Evolutionary conservation across 2,797 vertebrate species (phyloP), one percentile per base, ranked within the genome.

Genomic region (Sparus aurata): DNA sequence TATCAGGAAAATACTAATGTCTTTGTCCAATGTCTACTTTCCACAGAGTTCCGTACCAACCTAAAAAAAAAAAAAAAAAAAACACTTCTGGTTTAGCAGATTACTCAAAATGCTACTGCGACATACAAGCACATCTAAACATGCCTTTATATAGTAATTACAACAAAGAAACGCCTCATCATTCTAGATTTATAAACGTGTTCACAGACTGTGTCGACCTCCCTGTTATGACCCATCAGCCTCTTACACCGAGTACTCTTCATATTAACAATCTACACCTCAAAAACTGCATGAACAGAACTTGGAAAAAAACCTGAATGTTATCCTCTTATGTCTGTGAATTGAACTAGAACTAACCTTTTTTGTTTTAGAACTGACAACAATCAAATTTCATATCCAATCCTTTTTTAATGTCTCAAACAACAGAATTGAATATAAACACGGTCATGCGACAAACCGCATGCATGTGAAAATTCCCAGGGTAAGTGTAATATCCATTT

Each of bases 381-480:
- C 12, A 0, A 18, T 68, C 38, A 68, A 58, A 50, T 38, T 16
- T 41, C 8, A 46, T 12, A 17, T 25, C 3, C 7, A 57, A 30
- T 45, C 12, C 1, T 30, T 25, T 60, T 58, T 52, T 22, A 0
- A 25, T 18, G 1, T 69, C 43, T 61, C 1, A 68, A 25, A 6
- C 46, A 9, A 63, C 0, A 58, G n/a, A 46, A 11, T 27, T 16
- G 20, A 25, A 41, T 12, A 45, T 67, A 23, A 73, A 75, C 62
- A 60, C 52, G 4, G 8, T 50, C 75, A 89, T 79, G 54, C 85
- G 76, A 61, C 43, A 82, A 79, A 72, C 34, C 34, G 77, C 74
- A 75, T 85, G 76, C 75, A 78, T 18, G 16, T 18, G 49, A 65
- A 53, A 4, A 25, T 8, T 1, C 18, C 8, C 9, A 50, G 9